Percentiles rank a stretch among this genome's conserved stretches.
Conservation (phyloP, 2,888 invertebrate genomes). For the Agrilus cyanescens region DNA sequence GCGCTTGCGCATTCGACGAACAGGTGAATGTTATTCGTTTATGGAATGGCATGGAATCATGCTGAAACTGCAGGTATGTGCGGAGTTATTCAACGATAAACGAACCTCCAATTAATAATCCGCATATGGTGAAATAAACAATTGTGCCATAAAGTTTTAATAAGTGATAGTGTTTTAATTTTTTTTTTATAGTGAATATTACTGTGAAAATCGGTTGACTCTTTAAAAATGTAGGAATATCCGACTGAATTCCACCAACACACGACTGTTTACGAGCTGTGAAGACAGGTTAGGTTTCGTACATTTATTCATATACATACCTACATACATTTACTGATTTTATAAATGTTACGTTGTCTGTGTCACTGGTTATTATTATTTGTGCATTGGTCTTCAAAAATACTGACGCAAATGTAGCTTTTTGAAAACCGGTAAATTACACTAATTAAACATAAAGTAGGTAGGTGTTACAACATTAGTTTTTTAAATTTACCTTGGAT, state of each 20-base stretch:
- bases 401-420: too few relatives aligned
- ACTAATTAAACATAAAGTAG: too few relatives aligned
- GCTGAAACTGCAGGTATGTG: slow-evolving; percentile 22
- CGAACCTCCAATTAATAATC: slow-evolving; percentile 8
- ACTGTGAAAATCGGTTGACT: slow-evolving; percentile 15
- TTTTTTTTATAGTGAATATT: slow-evolving; percentile 14
- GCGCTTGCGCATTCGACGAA: slow-evolving; percentile 18
- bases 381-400: too few relatives aligned
- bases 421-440: too few relatives aligned
- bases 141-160: slow-evolving; percentile 20
- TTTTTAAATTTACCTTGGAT: background rate
- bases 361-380: slow-evolving; percentile 3
- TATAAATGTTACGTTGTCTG: slow-evolving; percentile 13
- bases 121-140: slow-evolving; percentile 26
- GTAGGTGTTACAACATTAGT: background rate
- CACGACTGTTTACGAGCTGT: slow-evolving; percentile 13
- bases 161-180: slow-evolving; percentile 15
- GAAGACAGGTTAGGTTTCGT: slow-evolving; percentile 14
- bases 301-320: slow-evolving; percentile 2
- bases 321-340: slow-evolving; percentile 2
- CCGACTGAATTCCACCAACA: slow-evolving; percentile 15
- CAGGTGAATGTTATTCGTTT: slow-evolving; percentile 25
- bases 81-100: slow-evolving; percentile 16
- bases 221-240: slow-evolving; percentile 13
- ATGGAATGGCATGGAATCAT: slow-evolving; percentile 21